Base-by-base conservation (phyloP, 2,888 invertebrate species). In the Fragum fragum region DNA sequence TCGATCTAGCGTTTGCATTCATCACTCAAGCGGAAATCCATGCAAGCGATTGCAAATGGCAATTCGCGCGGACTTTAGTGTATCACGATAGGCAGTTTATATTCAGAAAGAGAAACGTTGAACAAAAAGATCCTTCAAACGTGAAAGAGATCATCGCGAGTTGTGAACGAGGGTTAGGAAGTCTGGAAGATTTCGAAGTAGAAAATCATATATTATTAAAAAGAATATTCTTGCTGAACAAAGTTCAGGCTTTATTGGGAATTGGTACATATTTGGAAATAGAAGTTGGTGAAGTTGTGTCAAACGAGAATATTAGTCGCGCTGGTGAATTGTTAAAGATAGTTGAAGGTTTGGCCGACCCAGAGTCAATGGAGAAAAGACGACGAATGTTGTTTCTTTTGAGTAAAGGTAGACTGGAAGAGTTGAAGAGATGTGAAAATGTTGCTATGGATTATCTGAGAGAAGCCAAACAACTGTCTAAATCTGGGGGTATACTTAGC, bases 1-100 rank as follows among this genome's bases (percentile, higher is more conserved):
- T 66, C 23, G 42, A 66, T 9, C 29, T 42, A 11, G 66, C 66
- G 7, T 23, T 66, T 23, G 42, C 42, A 11, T 42, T 23, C 42
- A 66, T 66, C 2, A 36, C 21, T 6, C 42, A 42, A 42, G 66
- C 66, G 3, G 42, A 66, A 42, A 42, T 42, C 9, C 21, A 21
- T 18, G 66, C 66, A 16, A 21, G 21, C 28, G 5, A 21, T 9
- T 66, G 66, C 23, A 26, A 21, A 23, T 66, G 23, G 14, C 66
- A 21, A 14, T 66, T 66, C 23, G 66, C 66, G 11, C 39, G 42
- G 18, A 66, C 42, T 0, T n/a, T 42, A n/a, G 66, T 66, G 5
- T 36, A 66, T 18, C 66, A 66, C 66, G 66, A 66, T n/a, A 32
- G 66, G n/a, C 66, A 66, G 18, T 66, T 66, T 23, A 23, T 66